A percentile compares a stretch with the other conserved stretches of the same genome.
These are phyloP conservation scores for Dendrocopos noguchii DNA, from an alignment of 2,113 vertebrate genomes.

Conservation along the genomic window DNA sequence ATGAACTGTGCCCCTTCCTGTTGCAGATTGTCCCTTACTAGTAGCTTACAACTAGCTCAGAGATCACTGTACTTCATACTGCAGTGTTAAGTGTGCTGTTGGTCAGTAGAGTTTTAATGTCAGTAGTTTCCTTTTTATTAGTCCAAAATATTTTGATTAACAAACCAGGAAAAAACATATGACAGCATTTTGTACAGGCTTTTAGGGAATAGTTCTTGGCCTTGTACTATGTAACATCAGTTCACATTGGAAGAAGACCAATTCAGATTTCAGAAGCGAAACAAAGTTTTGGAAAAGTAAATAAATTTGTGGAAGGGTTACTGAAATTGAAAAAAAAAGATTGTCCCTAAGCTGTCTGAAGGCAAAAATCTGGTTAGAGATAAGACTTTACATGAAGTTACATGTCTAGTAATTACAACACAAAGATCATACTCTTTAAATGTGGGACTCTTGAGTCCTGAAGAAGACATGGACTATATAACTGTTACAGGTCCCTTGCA, in stretches of 20 bases:
- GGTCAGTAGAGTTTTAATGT: neutral
- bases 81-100: neutral
- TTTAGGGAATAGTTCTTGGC: neutral
- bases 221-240: neutral
- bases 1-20: neutral
- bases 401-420: neutral
- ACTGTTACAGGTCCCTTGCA: neutral
- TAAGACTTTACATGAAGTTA: neutral
- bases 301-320: neutral
- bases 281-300: neutral
- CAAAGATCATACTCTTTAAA: neutral
- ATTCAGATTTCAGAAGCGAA: neutral
- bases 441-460: neutral
- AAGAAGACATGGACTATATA: neutral
- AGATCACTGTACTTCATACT: neutral
- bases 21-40: neutral
- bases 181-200: neutral
- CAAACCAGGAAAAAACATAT: neutral
- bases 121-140: neutral
- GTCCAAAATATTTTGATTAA: neutral
- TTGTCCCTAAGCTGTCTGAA: neutral
- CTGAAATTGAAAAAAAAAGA: neutral
- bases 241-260: neutral
- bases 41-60: neutral
- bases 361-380: neutral